These are phyloP conservation scores for Stigmatopora nigra DNA, from an alignment of 2,113 vertebrate species.

Conservation along the genomic window DNA sequence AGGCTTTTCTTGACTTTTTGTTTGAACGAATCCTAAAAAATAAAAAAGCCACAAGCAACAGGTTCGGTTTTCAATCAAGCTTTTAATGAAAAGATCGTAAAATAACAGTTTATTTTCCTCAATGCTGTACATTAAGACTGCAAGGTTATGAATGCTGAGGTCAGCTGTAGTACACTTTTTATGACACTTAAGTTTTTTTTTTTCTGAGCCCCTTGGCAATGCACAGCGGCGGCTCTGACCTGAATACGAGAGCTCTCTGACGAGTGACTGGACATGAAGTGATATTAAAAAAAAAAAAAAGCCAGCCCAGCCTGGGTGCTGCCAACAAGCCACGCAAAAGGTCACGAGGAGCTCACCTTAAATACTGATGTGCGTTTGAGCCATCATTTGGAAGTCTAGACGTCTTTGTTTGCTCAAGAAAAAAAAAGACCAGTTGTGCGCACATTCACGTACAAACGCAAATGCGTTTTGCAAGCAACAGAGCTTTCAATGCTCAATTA, in stretches of 20 bases:
- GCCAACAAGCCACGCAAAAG: constrained; percentile 58
- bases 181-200: constrained; percentile 79
- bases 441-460: constrained; percentile 40
- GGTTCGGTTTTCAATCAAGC: constrained; percentile 85
- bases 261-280: constrained; percentile 68
- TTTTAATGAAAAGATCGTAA: constrained; percentile 99
- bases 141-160: constrained; percentile 92
- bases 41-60: constrained; percentile 14
- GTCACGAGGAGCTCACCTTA: constrained; percentile 42
- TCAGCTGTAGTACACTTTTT: constrained; percentile 80
- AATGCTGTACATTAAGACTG: constrained; percentile 99
- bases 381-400: constrained; percentile 36
- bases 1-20: neutral
- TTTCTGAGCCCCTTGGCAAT: constrained; percentile 65
- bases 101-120: constrained; percentile 93
- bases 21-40: neutral
- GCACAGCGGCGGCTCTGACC: constrained; percentile 75
- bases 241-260: constrained; percentile 81
- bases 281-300: constrained; percentile 70
- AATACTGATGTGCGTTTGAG: constrained; percentile 38
- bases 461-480: constrained; percentile 49
- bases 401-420: constrained; percentile 22
- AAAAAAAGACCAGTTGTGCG: constrained; percentile 5
- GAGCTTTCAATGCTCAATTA: constrained; percentile 52
- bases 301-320: constrained; percentile 70